Base-by-base conservation (phyloP, 2,113 vertebrate species). In the Pelmatolapia mariae region DNA sequence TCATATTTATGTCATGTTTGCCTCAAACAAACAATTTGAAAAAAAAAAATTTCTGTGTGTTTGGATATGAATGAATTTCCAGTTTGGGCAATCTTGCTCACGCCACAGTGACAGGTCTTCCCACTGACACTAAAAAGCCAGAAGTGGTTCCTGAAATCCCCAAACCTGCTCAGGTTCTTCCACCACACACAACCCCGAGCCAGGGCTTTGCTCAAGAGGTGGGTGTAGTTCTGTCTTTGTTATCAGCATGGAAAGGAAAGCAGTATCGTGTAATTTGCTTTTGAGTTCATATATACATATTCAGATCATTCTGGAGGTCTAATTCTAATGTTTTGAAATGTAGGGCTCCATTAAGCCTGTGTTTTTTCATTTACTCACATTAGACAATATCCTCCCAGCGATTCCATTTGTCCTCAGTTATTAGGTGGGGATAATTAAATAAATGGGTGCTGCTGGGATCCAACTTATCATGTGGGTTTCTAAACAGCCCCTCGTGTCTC, bases 171-270 rank as follows among this genome's bases (percentile, higher is more conserved):
- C 90, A 91, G 57, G 83, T 92, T 86, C 94, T 90, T 63, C 95
- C 92, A 53, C 78, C 85, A 31, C 89, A 93, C 76, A 93, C 95
- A 50, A 92, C 29, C 15, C 95, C 93, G 19, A 76, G 83, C 29
- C 88, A 66, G 59, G 80, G 87, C 89, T 97, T 97, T 91, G 95
- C 89, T 36, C 82, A 87, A 57, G 92, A 97, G 96, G 96, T 97
- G 80, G 4, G 92, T 85, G 57, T 22, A 59, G 5, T 19, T 18
- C 24, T 66, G 29, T 7, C 13, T 15, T 66, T 6, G 24, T 50
- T 33, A 22, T 19, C 10, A 52, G 45, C 45, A n/a, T 78, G 45
- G 26, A 52, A 78, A 57, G 18, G 18, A 26, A 59, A 52, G 26
- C 19, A 11, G 22, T 33, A 54, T 15, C 8, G 5, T 43, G 33